phyloP scores from a whole-genome alignment of 2,113 vertebrate genomes.

The Macquaria australasica region DNA sequence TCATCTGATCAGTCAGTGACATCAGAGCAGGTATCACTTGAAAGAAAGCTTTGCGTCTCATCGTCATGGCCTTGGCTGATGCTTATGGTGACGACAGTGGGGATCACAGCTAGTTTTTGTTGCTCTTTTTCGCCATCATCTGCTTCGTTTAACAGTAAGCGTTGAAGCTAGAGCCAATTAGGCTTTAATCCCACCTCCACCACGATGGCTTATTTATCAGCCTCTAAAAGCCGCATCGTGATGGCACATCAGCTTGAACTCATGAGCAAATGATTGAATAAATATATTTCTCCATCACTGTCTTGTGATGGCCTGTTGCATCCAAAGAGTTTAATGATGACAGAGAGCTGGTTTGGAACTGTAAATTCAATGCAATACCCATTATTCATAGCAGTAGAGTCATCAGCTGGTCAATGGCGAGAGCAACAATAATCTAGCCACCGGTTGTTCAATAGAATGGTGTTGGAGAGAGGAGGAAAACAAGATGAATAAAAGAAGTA shows the following conservation, averaged over 20 bases:
- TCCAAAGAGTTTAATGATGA: slow-evolving; percentile 60
- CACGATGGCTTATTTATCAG: slow-evolving; percentile 58
- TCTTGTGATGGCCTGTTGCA: slow-evolving; percentile 49
- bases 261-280: slow-evolving; percentile 63
- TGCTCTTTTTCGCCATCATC: background rate
- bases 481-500: slow-evolving; percentile 40
- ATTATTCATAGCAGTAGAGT: slow-evolving; percentile 52
- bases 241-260: slow-evolving; percentile 51
- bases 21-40: slow-evolving; percentile 3
- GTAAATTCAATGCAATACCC: slow-evolving; percentile 55
- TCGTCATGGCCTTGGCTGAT: background rate
- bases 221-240: slow-evolving; percentile 55
- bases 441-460: slow-evolving; percentile 32
- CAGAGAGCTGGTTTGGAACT: slow-evolving; percentile 34
- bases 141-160: slow-evolving; percentile 49
- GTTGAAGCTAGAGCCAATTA: slow-evolving; percentile 48
- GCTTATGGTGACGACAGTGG: background rate
- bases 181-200: slow-evolving; percentile 51
- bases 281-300: slow-evolving; percentile 68
- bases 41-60: background rate
- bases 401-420: slow-evolving; percentile 60
- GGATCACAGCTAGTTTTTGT: background rate
- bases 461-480: slow-evolving; percentile 24
- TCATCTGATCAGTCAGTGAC: background rate
- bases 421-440: slow-evolving; percentile 40